Evolutionary conservation across 2,888 invertebrate species (phyloP).

Genomic region (Cotesia congregata): DNA sequence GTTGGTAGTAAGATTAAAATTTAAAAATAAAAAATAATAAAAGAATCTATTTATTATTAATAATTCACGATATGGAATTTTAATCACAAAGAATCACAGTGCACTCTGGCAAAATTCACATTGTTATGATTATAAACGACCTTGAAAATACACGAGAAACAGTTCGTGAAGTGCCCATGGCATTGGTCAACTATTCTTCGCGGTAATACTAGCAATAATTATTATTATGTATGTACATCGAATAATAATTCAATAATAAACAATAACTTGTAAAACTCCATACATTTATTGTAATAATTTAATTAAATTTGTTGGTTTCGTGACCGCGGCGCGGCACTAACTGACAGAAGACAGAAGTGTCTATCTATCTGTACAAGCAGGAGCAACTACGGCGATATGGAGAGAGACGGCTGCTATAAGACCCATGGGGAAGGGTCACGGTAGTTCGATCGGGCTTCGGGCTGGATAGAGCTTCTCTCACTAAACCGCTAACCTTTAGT

Average conservation of each 20-base stretch:
- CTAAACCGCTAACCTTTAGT: constrained; percentile 13
- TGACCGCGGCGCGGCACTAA: constrained; percentile 69
- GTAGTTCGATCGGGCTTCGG: constrained; percentile 43
- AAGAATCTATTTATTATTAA: constrained; percentile 8
- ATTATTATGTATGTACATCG: not conserved
- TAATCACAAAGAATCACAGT: constrained; percentile 29
- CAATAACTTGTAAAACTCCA: not conserved
- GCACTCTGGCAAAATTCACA: constrained; percentile 16
- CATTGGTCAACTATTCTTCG: constrained; percentile 12
- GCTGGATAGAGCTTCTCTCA: constrained; percentile 23
- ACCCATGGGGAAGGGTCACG: constrained; percentile 43
- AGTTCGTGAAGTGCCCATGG: constrained; percentile 20
- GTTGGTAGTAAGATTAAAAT: not conserved
- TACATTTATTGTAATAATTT: not conserved
- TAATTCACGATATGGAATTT: not conserved
- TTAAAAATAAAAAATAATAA: constrained; percentile 26
- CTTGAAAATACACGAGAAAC: not conserved
- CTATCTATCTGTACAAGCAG: not conserved
- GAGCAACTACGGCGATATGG: constrained; percentile 9
- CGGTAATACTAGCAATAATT: not conserved
- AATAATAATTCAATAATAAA: not conserved
- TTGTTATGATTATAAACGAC: constrained; percentile 29
- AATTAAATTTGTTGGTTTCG: constrained; percentile 42
- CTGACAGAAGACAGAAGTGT: constrained; percentile 58
- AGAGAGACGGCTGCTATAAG: constrained; percentile 30